Base-by-base conservation (phyloP, 2,888 invertebrate species). In the Heliconius hortense region DNA sequence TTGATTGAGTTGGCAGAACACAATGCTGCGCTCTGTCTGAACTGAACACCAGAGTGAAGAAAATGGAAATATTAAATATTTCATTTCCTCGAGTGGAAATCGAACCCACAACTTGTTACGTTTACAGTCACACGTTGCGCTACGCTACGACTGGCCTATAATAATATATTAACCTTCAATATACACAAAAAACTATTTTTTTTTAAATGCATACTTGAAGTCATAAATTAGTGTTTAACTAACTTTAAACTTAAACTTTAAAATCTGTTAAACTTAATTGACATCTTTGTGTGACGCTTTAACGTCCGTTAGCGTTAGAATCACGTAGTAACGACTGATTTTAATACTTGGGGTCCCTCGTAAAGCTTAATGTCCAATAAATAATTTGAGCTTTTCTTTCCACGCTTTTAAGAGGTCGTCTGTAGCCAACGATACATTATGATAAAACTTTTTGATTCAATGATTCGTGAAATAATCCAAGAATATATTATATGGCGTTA, bases 291-390 rank as follows among this genome's bases (percentile, higher is more conserved):
- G 64, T n/a, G n/a, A 5, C 5, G 21, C n/a, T 24, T 5, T 64
- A 35, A n/a, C 13, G n/a, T 13, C 70, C 35, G 10, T 26, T 24
- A 39, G n/a, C 60, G 10, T 18, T 26, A 8, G 39, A 39, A 39
- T 60, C 60, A 71, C 71, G 24, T 71, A 60, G 18, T 35, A 71
- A 43, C 60, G 21, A 60, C 70, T 70, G 59, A 24, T 71, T 70
- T 71, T 71, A 60, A 60, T 60, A 71, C 26, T 71, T 13, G 35
- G 60, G 43, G 71, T 71, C 71, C 26, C 39, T 71, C 71, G 71
- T 71, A 71, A 60, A 71, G 26, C 26, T 60, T 71, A 43, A 71
- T 71, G 71, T 71, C 60, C 71, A 71, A 71, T 60, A 60, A 71
- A 71, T 71, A 71, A 71, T 71, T 71, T 71, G 71, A 39, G 39